Conservation (phyloP, 1,140 invertebrate genomes). For the Saccostrea echinata region DNA sequence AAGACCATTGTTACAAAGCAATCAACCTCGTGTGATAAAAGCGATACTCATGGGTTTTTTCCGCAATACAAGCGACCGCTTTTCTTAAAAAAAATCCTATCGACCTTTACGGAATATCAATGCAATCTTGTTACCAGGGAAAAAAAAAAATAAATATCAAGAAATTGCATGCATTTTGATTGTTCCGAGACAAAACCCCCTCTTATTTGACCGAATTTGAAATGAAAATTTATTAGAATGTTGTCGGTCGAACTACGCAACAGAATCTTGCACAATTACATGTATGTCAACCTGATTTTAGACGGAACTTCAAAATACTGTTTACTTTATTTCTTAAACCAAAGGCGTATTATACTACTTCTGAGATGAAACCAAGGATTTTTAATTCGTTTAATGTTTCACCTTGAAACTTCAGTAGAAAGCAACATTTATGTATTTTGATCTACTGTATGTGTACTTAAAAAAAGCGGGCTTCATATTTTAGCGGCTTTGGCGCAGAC, state of each 20-base stretch:
- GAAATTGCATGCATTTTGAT: not conserved
- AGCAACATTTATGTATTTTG: too few species aligned
- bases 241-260: not conserved
- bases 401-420: too few species aligned
- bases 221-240: not conserved
- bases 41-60: not conserved
- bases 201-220: slow-evolving; percentile 13
- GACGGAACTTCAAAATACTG: not conserved
- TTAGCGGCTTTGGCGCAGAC: too few species aligned
- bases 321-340: not conserved
- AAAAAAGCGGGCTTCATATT: too few species aligned
- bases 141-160: not conserved
- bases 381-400: too few species aligned
- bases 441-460: too few species aligned
- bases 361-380: too few species aligned
- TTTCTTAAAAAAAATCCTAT: not conserved
- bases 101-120: not conserved
- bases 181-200: not conserved
- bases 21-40: not conserved
- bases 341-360: too few species aligned
- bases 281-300: not conserved
- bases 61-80: not conserved
- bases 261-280: not conserved
- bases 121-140: not conserved
- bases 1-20: not conserved